Conservation (phyloP, 2,113 vertebrate genomes). For the Salvator merianae region DNA sequence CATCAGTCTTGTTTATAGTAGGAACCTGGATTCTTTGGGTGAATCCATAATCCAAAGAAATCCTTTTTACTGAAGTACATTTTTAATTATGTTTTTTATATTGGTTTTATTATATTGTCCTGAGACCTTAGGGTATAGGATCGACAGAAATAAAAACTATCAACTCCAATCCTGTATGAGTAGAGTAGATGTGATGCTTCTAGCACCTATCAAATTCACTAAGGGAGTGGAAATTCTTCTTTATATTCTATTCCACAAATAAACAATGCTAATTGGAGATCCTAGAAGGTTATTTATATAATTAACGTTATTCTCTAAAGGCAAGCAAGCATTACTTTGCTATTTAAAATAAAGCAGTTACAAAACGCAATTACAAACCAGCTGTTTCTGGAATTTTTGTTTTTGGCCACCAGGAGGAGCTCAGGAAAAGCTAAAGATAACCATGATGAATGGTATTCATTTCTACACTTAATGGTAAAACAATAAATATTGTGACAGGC, state of each 20-base stretch:
- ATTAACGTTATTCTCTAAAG: constrained; percentile 9
- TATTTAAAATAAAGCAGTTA: constrained; percentile 5
- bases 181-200: neutral
- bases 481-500: neutral
- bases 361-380: neutral
- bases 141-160: no score
- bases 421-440: constrained; percentile 3
- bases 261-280: constrained; percentile 23
- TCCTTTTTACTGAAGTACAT: no score
- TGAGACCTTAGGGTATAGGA: no score
- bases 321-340: neutral
- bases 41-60: neutral
- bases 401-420: constrained; percentile 21
- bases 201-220: neutral
- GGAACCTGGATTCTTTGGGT: no score
- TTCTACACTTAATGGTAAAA: neutral
- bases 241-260: neutral
- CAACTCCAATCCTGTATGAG: no score
- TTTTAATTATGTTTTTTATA: no score
- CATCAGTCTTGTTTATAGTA: neutral
- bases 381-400: neutral
- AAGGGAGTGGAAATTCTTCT: neutral
- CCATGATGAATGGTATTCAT: neutral
- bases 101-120: no score
- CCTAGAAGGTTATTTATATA: constrained; percentile 20